These are phyloP conservation scores for Dendrolimus pini DNA, from an alignment of 2,888 invertebrate species.

Conservation along the genomic window DNA sequence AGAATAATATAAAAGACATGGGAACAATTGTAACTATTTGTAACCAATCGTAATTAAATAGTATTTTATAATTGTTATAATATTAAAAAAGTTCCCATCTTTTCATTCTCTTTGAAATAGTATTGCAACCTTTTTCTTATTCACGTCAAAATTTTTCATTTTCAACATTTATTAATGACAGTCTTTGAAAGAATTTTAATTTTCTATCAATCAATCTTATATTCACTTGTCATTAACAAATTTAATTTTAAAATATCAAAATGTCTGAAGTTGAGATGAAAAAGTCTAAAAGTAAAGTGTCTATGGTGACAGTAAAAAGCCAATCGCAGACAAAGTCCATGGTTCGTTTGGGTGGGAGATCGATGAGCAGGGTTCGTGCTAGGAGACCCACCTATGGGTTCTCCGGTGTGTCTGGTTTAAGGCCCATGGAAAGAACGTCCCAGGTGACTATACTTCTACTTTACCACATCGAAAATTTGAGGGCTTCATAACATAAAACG, in stretches of 20 bases:
- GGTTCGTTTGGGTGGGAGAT: conserved; percentile 21
- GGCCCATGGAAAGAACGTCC: conserved; percentile 42
- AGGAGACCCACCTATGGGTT: conserved; percentile 49
- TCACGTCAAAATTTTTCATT: too few relatives aligned
- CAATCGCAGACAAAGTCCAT: conserved; percentile 22
- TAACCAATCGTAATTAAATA: too few relatives aligned
- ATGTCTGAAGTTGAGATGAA: conserved; percentile 18
- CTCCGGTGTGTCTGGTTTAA: conserved; percentile 39
- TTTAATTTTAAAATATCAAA: conserved; percentile 1
- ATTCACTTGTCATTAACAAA: background rate
- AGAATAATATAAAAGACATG: too few relatives aligned
- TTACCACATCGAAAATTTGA: too few relatives aligned
- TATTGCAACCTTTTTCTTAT: too few relatives aligned
- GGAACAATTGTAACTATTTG: too few relatives aligned
- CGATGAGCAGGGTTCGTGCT: conserved; percentile 43
- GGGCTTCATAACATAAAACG: too few relatives aligned
- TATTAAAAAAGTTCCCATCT: too few relatives aligned
- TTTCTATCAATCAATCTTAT: background rate
- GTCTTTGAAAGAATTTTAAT: conserved; percentile 7
- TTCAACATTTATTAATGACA: background rate
- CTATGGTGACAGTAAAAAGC: conserved; percentile 27
- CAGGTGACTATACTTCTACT: conserved; percentile 23
- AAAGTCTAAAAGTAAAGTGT: conserved; percentile 27
- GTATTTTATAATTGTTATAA: too few relatives aligned
- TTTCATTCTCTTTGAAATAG: too few relatives aligned